Evolutionary conservation across 2,888 invertebrate genomes (phyloP), one percentile per base, ranked within the genome.

Genomic region (Platyscelio sp.): DNA sequence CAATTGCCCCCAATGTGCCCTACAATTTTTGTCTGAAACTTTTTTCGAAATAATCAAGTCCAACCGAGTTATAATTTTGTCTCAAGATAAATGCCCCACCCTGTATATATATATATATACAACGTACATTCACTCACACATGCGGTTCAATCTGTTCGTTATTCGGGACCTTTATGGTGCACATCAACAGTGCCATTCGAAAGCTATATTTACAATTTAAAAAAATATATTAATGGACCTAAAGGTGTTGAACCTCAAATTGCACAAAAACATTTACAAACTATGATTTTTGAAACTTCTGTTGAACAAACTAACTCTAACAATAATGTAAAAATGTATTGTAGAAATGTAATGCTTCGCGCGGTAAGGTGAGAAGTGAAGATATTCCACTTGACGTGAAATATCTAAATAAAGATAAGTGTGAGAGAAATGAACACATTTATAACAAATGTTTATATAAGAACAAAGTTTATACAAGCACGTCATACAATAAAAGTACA

Each of bases 241-340:
- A 80, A 80, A 80, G 60, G 72, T 9, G 67, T 80, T 24, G 79
- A 72, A 27, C 72, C 65, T 13, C 79, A 80, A 67, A 74, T 80
- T 2, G 27, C 18, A 3, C 65, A 4, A 7, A 80, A 80, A 51
- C 74, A 72, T 67, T 60, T 72, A 20, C 79, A 65, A 71, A 60
- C 51, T 18, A 46, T 76, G 24, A n/a, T 22, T 15, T 74, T 61
- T 61, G 51, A 46, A 74, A 13, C 22, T 4, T 18, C 18, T 5
- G 40, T 27, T 27, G 56, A 70, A 33, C 27, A 58, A 18, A 56
- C 6, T 15, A 15, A 26, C 24, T 29, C 20, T 20, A 9, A 67
- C 29, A 11, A 6, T 20, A 33, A 13, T 18, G 67, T 67, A 9
- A 29, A 49, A 67, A 27, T 49, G 9, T 67, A 49, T 51, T 67